These are phyloP conservation scores for Melanotaenia parkinsoni DNA, from an alignment of 2,797 vertebrate species.

Conservation along the genomic window DNA sequence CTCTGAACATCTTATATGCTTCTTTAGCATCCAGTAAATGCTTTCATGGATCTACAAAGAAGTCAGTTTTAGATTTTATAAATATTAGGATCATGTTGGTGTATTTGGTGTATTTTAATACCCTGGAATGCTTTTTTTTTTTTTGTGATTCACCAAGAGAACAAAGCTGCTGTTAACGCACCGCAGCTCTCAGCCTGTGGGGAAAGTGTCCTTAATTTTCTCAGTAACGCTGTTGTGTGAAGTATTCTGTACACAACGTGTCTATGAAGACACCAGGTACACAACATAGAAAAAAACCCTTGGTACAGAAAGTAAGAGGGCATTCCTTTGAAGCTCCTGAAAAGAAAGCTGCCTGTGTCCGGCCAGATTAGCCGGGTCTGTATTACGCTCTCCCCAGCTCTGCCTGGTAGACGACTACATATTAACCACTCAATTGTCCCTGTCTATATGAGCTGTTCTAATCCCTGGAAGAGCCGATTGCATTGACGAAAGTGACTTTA, in stretches of 20 bases:
- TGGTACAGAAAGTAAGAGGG: conserved; percentile 42
- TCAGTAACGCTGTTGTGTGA: conserved; percentile 15
- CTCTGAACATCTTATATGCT: conserved; percentile 55
- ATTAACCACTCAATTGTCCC: conserved; percentile 68
- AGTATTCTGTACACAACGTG: conserved; percentile 20
- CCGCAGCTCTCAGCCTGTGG: conserved; percentile 10
- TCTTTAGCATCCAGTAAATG: conserved; percentile 35
- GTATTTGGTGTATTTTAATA: conserved; percentile 21
- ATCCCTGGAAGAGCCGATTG: conserved; percentile 76
- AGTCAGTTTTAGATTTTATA: conserved; percentile 24
- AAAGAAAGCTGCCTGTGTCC: conserved; percentile 75
- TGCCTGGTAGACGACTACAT: conserved; percentile 62
- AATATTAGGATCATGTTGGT: conserved; percentile 26
- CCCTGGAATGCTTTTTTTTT: background rate
- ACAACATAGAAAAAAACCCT: conserved; percentile 39
- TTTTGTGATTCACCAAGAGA: background rate
- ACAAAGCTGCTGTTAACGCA: background rate
- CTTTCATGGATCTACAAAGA: conserved; percentile 19
- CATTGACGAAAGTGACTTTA: conserved; percentile 77
- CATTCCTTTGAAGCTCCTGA: conserved; percentile 63
- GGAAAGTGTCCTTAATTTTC: conserved; percentile 23
- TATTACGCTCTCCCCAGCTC: conserved; percentile 51
- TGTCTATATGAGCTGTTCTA: conserved; percentile 76
- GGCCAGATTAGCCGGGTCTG: conserved; percentile 68
- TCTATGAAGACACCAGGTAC: conserved; percentile 25